Evolutionary conservation across 2,888 invertebrate species (phyloP).

Genomic region (Chalcosyrphus nemorum): DNA sequence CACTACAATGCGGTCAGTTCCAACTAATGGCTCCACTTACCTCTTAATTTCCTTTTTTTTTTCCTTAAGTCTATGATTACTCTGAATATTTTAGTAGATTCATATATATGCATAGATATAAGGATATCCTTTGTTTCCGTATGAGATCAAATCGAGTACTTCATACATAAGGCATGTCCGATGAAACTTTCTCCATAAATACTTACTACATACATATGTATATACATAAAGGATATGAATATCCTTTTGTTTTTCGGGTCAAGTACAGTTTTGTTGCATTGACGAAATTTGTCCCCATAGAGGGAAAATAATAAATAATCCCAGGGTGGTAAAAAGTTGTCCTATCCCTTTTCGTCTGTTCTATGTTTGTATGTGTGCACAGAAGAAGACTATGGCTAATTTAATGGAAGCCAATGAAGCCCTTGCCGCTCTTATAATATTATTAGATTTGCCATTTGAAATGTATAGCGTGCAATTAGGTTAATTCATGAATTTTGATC

Average conservation of each 20-base stretch:
- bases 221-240: no score
- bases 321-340: constrained; percentile 4
- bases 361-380: neutral
- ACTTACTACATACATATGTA: no score
- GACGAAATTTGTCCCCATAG: constrained; percentile 45
- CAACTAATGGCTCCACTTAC: constrained; percentile 4
- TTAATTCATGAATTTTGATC: constrained; percentile 51
- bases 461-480: constrained; percentile 53
- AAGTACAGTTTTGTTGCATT: constrained; percentile 34
- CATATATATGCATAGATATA: neutral
- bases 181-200: constrained; percentile 23
- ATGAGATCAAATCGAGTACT: neutral
- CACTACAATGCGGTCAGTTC: neutral
- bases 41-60: neutral
- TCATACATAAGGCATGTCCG: neutral
- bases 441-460: constrained; percentile 50
- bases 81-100: constrained; percentile 4
- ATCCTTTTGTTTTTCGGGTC: neutral
- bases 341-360: neutral
- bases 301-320: constrained; percentile 56
- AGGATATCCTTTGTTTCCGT: neutral
- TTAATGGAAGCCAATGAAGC: constrained; percentile 39
- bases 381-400: constrained; percentile 9
- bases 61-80: neutral
- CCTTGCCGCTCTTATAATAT: constrained; percentile 34